Evolutionary conservation across 2,888 invertebrate genomes (phyloP), one percentile per base, ranked within the genome.

Genomic region (Desoria tigrina): DNA sequence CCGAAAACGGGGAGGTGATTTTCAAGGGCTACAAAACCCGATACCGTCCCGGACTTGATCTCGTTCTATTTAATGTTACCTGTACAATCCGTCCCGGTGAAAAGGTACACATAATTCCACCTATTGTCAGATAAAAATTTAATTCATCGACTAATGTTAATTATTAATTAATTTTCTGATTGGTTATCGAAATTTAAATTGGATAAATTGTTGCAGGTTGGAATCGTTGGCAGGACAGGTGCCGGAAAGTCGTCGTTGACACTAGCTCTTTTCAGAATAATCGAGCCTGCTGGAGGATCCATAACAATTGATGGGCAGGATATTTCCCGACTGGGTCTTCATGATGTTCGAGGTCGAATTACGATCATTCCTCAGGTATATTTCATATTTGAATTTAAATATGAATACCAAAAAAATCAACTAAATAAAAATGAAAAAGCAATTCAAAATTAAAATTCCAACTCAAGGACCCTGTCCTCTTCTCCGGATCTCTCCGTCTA

Each of bases 381-480:
- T n/a, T 66, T 32, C 6, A 32, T 32, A 32, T 32, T 32, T 32
- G 11, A 32, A 32, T 32, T 4, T 11, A 32, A 7, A 32, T 32
- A 11, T 32, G 58, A 60, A 53, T 16, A 18, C 51, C 2, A n/a
- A n/a, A 26, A n/a, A 23, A 23, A n/a, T 24, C 6, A 7, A 49
- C 24, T 24, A 24, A 7, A 7, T 26, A 59, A 45, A 7, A 24
- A 54, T 27, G 11, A 11, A 14, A 24, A 7, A 26, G 9, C 6
- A 37, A 21, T n/a, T n/a, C n/a, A n/a, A n/a, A n/a, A n/a, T n/a
- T n/a, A n/a, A n/a, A n/a, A n/a, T n/a, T 32, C 4, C 18, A 37
- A 21, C n/a, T 56, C 32, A 90, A 97, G 84, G 97, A 97, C 82
- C 96, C 97, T 0, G 92, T 96, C 53, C 84, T 97, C 66, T 97